Percentiles rank a stretch among this genome's conserved stretches.
Evolutionary conservation across 2,888 invertebrate genomes (phyloP).

Genomic region (Rhagophthalmus giganteus): DNA sequence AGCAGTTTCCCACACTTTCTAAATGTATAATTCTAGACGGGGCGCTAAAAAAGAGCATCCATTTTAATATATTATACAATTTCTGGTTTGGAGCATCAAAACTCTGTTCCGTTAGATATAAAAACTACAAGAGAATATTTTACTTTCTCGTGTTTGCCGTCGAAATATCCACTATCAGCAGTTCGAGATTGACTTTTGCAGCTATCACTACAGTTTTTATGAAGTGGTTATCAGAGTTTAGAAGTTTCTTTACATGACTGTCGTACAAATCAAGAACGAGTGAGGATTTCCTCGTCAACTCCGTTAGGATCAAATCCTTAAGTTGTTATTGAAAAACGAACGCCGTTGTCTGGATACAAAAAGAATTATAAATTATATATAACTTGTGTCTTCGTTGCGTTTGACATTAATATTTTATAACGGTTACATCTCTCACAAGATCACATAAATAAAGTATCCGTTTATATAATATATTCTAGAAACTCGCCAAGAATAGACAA

Average conservation of each 20-base stretch:
- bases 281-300: conserved; percentile 28
- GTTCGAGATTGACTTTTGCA: conserved; percentile 6
- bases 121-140: background rate
- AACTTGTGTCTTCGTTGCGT: conserved; percentile 19
- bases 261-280: conserved; percentile 23
- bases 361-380: conserved; percentile 26
- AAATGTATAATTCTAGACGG: conserved; percentile 6
- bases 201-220: conserved; percentile 15
- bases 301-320: conserved; percentile 19
- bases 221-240: conserved; percentile 17
- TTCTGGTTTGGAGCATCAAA: background rate
- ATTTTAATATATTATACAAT: conserved; percentile 5
- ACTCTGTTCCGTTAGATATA: background rate
- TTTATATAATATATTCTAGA: conserved; percentile 10
- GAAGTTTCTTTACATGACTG: conserved; percentile 24
- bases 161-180: conserved; percentile 8
- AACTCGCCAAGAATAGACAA: conserved; percentile 10
- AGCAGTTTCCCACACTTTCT: conserved; percentile 11
- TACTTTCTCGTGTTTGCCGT: conserved; percentile 2
- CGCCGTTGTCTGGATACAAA: conserved; percentile 24
- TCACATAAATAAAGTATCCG: conserved; percentile 26
- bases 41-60: conserved; percentile 1
- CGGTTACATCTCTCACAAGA: conserved; percentile 24
- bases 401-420: conserved; percentile 29
- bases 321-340: conserved; percentile 16